Evolutionary conservation across 1,140 invertebrate genomes (phyloP), one percentile per base, ranked within the genome.

Genomic region (Tribolium madens): DNA sequence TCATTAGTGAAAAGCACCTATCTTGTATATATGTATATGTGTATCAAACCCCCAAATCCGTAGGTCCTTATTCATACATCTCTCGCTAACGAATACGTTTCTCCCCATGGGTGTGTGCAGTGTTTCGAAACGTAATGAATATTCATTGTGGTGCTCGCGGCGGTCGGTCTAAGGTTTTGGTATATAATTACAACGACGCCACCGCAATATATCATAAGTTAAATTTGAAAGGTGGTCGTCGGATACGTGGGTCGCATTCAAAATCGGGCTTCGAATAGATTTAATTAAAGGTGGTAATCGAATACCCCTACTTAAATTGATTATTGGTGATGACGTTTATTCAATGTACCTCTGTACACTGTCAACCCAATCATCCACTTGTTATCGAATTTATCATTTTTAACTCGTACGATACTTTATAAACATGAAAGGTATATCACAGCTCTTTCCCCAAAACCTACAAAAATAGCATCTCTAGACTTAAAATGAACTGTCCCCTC

Each of bases 81-180:
- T 76, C 52, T 26, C 69, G 46, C 57, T 69, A 48, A 70, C 75
- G 64, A 70, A 76, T 76, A 69, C 52, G 69, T 76, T 76, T 70
- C 75, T 47, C 47, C 75, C 57, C 18, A 70, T 70, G 50, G 47
- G 68, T 78, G 57, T 73, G 48, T 78, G 74, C 53, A 78, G 18
- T 53, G 73, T 78, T 77, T 77, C 52, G 71, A 74, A 79, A 75
- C 46, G 74, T 80, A 81, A 81, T 81, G 80, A 81, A 81, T 81
- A 81, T 81, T 81, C 80, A 81, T 80, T 79, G 79, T 77, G 60
- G 70, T 64, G 64, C 76, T 77, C 33, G 48, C 75, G 73, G 80
- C 79, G 76, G 79, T 81, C 75, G 80, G 79, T 81, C 79, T 81
- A 77, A 81, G 80, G 80, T 80, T 81, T 72, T 80, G 73, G 71